Percentiles rank a stretch among this genome's conserved stretches.
phyloP scores from a whole-genome alignment of 2,888 invertebrate species.

The Nymphalis polychloros region DNA sequence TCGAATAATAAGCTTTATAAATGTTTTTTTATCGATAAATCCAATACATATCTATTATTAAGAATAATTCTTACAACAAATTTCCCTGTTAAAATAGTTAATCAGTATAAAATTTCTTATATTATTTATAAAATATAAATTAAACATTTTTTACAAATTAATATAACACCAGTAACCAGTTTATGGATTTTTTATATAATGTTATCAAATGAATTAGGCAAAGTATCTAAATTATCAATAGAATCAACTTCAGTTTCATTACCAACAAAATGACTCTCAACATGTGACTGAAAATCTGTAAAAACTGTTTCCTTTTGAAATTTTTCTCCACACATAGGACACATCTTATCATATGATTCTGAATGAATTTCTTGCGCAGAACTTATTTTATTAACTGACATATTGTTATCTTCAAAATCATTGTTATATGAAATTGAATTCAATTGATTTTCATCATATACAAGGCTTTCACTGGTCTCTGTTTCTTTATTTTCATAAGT shows the following conservation, averaged over 20 bases:
- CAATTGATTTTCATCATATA: slow-evolving; percentile 75
- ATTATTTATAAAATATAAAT: not conserved
- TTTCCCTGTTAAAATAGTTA: too few species aligned
- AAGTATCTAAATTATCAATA: slow-evolving; percentile 78
- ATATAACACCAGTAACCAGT: not conserved
- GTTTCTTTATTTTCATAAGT: slow-evolving; percentile 74
- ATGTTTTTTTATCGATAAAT: too few species aligned
- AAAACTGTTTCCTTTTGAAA: slow-evolving; percentile 83
- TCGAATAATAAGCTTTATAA: too few species aligned
- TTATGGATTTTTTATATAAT: slow-evolving; percentile 22
- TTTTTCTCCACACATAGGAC: slow-evolving; percentile 87
- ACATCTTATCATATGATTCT: slow-evolving; percentile 80
- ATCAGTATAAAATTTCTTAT: not conserved
- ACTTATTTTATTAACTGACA: slow-evolving; percentile 56
- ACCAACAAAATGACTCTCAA: slow-evolving; percentile 87
- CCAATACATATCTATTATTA: too few species aligned
- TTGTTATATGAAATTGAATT: slow-evolving; percentile 69
- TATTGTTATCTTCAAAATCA: slow-evolving; percentile 63
- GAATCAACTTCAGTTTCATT: slow-evolving; percentile 77
- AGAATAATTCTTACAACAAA: too few species aligned
- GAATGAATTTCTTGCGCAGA: slow-evolving; percentile 45
- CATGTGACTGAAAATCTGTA: slow-evolving; percentile 87
- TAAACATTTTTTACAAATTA: not conserved
- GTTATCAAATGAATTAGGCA: slow-evolving; percentile 68
- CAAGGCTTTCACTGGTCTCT: slow-evolving; percentile 75